Evolutionary conservation across 53 echinoderm and acorn worm genomes (phyloP), one percentile per base, ranked within the genome.

Genomic region (Hippasteria phrygiana): DNA sequence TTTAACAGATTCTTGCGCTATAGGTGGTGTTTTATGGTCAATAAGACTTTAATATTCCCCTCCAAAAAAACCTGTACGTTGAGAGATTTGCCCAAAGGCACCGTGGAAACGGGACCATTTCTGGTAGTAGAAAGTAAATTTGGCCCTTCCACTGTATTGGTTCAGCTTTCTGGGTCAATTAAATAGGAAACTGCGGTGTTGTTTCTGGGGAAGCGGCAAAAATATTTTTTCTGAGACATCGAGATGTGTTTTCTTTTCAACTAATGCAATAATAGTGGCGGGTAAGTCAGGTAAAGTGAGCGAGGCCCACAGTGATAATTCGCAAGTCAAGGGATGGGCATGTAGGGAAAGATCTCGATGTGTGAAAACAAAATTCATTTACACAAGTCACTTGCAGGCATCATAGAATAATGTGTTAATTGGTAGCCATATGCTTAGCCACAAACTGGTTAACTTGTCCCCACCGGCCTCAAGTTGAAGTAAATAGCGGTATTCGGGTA

Each of bases 101-200:
- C 79, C 79, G 59, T 55, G 62, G 56, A 31, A 79, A 79, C 62
- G 56, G 62, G 54, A 79, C 50, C 51, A 53, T 76, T 76, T 79
- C 62, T 79, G 36, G 79, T 41, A 62, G 35, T n/a, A 79, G 79
- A 79, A 37, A 79, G 79, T 59, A 65, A 81, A 81, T 81, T 81
- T 66, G 40, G 14, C 43, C 65, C 65, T 81, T 81, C 81, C 81
- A 81, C 81, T 43, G 59, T 81, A 81, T 81, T 81, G 81, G 81
- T 81, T 81, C 81, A 81, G 81, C 81, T 81, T 81, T 81, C 81
- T 81, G 64, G 81, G 81, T 81, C 81, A 81, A 79, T 79, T 79
- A 79, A 81, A 81, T 81, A 29, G 81, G 81, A 81, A 81, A 81
- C 81, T 18, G 81, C 41, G 43, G 55, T 81, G 81, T 63, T 81